These are phyloP conservation scores for Catharus bicknelli DNA, from an alignment of 2,113 vertebrate species.

Conservation along the genomic window DNA sequence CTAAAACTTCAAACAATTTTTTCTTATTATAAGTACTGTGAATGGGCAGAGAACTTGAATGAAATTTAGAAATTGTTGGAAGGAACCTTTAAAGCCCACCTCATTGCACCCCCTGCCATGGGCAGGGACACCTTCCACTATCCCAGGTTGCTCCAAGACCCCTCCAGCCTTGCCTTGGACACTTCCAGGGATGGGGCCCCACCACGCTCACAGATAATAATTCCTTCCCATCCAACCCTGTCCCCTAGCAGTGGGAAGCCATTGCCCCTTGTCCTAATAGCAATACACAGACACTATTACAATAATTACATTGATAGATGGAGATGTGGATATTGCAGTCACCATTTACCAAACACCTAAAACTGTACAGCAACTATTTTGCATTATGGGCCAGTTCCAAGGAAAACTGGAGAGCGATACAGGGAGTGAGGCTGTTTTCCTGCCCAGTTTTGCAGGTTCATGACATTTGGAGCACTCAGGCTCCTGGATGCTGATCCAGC, in stretches of 20 bases:
- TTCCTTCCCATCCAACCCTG: not conserved
- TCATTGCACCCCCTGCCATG: not conserved
- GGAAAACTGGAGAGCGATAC: not conserved
- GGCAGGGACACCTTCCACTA: not conserved
- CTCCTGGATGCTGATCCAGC: not conserved
- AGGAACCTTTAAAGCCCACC: not conserved
- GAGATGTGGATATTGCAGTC: not conserved
- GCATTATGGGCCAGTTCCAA: not conserved
- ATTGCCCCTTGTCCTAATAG: not conserved
- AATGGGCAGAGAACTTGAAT: not conserved
- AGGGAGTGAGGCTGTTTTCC: not conserved
- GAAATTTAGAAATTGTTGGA: not conserved
- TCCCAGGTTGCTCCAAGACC: not conserved
- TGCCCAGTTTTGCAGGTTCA: not conserved
- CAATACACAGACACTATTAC: not conserved
- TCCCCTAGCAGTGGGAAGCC: not conserved
- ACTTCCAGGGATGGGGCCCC: not conserved
- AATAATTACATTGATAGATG: not conserved
- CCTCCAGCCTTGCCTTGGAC: accelerated
- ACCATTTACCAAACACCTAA: not conserved
- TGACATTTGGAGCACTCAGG: not conserved
- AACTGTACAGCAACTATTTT: not conserved
- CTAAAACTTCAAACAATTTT: not conserved
- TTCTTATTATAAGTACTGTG: not conserved
- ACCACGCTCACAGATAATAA: too few relatives aligned